Conservation (phyloP, 2,113 vertebrate species). For the Alosa alosa region DNA sequence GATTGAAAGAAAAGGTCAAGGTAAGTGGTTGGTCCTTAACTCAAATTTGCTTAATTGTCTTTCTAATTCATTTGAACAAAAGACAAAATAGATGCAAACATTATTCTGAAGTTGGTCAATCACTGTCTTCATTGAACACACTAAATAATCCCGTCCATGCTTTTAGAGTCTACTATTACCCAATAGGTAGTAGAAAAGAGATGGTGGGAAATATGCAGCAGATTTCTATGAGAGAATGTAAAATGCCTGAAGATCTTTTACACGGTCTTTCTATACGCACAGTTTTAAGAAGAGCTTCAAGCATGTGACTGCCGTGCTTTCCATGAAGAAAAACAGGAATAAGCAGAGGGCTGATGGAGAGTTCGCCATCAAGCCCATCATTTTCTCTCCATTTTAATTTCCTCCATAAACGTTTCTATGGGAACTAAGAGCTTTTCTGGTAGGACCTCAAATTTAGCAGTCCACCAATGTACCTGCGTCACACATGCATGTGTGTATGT, state of each 20-base stretch:
- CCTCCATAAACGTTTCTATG: conserved; percentile 66
- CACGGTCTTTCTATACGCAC: not conserved
- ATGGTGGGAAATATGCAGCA: not conserved
- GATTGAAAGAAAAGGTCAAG: not conserved
- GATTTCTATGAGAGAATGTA: not conserved
- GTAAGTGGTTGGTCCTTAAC: not conserved
- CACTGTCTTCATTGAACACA: not conserved
- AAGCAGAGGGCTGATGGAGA: not conserved
- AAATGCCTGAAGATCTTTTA: not conserved
- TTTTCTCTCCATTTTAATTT: conserved; percentile 48
- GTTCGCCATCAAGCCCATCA: not conserved
- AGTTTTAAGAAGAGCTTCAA: not conserved
- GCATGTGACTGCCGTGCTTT: not conserved
- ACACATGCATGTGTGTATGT: conserved; percentile 31
- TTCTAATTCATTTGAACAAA: not conserved
- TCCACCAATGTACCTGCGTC: conserved; percentile 50
- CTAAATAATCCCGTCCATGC: not conserved
- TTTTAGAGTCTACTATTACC: not conserved
- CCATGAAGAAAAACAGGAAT: not conserved
- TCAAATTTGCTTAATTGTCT: not conserved
- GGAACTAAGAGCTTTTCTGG: conserved; percentile 69
- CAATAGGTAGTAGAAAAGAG: not conserved
- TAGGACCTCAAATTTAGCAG: conserved; percentile 44
- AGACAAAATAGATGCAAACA: not conserved
- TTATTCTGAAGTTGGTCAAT: not conserved